Evolutionary conservation across 2,797 vertebrate species (phyloP).

Genomic region (Enteromius radiatus): DNA sequence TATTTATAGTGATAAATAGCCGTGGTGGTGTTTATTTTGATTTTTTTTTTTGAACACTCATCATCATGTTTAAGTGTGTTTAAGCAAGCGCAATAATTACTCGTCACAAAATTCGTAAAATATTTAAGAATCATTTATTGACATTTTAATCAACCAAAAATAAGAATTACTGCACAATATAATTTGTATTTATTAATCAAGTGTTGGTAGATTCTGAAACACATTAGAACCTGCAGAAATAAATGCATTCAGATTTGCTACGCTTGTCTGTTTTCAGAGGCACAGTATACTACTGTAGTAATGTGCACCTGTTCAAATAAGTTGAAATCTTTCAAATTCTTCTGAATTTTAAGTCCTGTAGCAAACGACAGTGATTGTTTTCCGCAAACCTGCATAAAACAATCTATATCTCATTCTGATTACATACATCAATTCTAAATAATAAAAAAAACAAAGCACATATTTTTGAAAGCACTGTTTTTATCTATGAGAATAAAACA

Average conservation of each 20-base stretch:
- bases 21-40: not conserved
- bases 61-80: not conserved
- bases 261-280: constrained; percentile 39
- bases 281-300: constrained; percentile 45
- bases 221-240: constrained; percentile 49
- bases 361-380: constrained; percentile 61
- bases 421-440: constrained; percentile 22
- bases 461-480: constrained; percentile 28
- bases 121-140: constrained; percentile 48
- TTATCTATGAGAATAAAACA: constrained; percentile 40
- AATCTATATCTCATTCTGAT: constrained; percentile 42
- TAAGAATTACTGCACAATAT: constrained; percentile 52
- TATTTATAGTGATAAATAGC: not conserved
- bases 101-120: constrained; percentile 46
- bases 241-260: constrained; percentile 42
- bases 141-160: constrained; percentile 48
- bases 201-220: constrained; percentile 55
- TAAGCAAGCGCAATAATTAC: not conserved
- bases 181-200: constrained; percentile 56
- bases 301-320: constrained; percentile 54
- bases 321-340: constrained; percentile 52
- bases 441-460: constrained; percentile 39
- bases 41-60: not conserved
- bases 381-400: constrained; percentile 60
- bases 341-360: constrained; percentile 42